phyloP scores from a whole-genome alignment of 2,113 vertebrate species.

The Spilogale gracilis region DNA sequence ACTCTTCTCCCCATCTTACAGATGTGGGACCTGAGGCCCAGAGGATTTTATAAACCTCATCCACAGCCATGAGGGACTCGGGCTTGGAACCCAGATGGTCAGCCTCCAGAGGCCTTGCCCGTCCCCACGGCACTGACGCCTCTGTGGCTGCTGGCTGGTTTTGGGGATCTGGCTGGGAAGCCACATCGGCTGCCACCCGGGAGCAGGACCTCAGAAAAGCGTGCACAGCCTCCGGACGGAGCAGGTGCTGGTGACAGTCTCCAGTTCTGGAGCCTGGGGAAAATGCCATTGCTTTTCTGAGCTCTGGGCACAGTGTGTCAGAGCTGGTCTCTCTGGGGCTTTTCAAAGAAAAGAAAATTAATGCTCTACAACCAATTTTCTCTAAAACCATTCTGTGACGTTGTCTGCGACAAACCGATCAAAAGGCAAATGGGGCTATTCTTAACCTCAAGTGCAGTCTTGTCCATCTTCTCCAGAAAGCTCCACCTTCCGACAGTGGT shows the following conservation, averaged over 20 bases:
- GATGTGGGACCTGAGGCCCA: neutral
- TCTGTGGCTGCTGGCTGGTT: no score
- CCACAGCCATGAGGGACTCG: neutral
- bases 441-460: rapidly evolving
- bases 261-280: neutral
- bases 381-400: neutral
- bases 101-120: neutral
- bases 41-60: neutral
- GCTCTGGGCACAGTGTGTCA: neutral
- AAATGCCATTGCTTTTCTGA: neutral
- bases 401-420: neutral
- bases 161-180: neutral
- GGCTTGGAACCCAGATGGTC: neutral
- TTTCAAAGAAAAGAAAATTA: neutral
- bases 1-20: neutral
- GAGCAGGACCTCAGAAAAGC: neutral
- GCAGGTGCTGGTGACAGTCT: rapidly evolving
- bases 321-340: neutral
- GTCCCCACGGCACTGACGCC: neutral
- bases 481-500: neutral
- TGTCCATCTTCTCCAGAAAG: neutral
- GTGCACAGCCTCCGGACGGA: rapidly evolving
- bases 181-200: neutral
- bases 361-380: neutral
- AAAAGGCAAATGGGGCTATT: rapidly evolving